These are phyloP conservation scores for Leptopilina clavipes DNA, from an alignment of 1,140 invertebrate genomes.

Conservation along the genomic window DNA sequence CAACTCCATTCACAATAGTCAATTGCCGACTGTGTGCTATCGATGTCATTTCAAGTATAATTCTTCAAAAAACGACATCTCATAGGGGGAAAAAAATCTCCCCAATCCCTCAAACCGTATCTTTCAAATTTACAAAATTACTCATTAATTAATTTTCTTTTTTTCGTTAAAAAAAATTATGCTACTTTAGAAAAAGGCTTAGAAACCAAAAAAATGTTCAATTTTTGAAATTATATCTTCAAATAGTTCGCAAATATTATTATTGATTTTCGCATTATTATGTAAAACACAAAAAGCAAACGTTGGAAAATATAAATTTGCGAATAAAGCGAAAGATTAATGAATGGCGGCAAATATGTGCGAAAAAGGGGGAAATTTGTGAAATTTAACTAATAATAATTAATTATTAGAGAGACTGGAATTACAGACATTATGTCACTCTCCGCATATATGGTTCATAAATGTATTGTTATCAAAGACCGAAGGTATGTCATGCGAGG, in stretches of 20 bases:
- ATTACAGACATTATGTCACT: background rate
- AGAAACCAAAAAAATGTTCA: too few species aligned
- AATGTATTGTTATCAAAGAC: constrained; percentile 57
- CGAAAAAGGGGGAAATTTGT: background rate
- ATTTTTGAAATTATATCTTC: too few species aligned
- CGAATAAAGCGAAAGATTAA: too few species aligned
- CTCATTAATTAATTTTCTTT: too few species aligned
- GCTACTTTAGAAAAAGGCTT: too few species aligned
- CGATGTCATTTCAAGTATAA: constrained; percentile 56
- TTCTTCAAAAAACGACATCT: constrained; percentile 43
- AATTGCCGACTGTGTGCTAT: constrained; percentile 55
- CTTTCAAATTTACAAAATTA: too few species aligned
- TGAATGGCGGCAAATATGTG: background rate
- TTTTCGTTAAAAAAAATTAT: too few species aligned
- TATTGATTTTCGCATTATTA: too few species aligned
- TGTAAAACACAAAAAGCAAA: too few species aligned
- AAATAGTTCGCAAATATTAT: too few species aligned
- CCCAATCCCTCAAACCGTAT: too few species aligned
- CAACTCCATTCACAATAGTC: constrained; percentile 63
- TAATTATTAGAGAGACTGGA: background rate
- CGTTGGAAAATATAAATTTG: background rate
- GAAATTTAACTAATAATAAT: background rate
- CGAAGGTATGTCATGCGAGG: constrained; percentile 54
- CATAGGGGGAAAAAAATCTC: background rate
- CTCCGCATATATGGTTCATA: constrained; percentile 43